Base-by-base conservation (phyloP, 2,888 invertebrate genomes). In the Griposia aprilina region DNA sequence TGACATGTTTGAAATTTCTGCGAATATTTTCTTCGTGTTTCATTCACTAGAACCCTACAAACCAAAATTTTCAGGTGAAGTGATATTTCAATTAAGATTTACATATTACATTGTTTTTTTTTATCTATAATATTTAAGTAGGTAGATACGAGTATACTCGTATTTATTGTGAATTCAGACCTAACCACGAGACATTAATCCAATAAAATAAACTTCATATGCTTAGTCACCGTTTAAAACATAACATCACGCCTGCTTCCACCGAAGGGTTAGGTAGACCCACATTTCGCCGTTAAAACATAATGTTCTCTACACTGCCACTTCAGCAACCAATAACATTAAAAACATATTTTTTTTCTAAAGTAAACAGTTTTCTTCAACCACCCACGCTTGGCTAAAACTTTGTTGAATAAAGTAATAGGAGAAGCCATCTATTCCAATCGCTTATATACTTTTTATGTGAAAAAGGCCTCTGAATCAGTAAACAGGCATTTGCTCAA, bases 401-500 rank as follows among this genome's bases (percentile, higher is more conserved):
- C 63, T 82, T 86, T 70, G n/a, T 57, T 63, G 69, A 63, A 67
- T 78, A 78, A 76, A 84, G 76, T 84, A 80, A 83, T 85, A 77
- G 78, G 65, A 80, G 76, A 85, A 87, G 67, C 77, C 88, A 91
- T 90, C 87, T 90, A 88, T 90, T 88, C 79, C 86, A 85, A 92
- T 88, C 87, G 85, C 87, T 87, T 87, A 82, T 83, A 90, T 87
- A 45, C n/a, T 90, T 91, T 93, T 93, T 89, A 87, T 88, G 88
- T 81, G 86, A 88, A 89, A 90, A 91, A 89, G 86, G 89, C 90
- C 89, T 85, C 90, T 91, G 93, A 93, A 94, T 93, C 89, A 85
- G 89, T 93, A 93, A 93, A 91, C 90, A 92, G 92, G 88, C 90
- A 89, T 92, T 91, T 89, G 88, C 74, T 83, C 83, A 89, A 77